phyloP scores from a whole-genome alignment of 2,888 invertebrate species.

The Agrenia bidenticulata region DNA sequence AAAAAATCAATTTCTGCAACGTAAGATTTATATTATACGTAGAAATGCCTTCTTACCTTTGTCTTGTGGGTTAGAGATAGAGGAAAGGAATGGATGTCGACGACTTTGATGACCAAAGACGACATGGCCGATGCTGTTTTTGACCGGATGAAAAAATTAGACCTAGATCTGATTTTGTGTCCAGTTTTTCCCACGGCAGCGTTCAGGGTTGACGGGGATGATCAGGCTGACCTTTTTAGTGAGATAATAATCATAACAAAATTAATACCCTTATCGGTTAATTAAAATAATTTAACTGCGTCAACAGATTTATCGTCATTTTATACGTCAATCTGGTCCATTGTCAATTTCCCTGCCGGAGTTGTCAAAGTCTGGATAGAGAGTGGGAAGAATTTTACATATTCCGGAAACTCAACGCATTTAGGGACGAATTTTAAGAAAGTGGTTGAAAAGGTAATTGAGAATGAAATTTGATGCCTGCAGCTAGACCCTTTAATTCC shows the following conservation, averaged over 20 bases:
- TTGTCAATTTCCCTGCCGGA: slow-evolving; percentile 40
- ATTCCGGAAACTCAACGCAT: background rate
- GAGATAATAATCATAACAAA: too few species aligned
- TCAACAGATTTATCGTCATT: too few species aligned
- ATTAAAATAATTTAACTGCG: too few species aligned
- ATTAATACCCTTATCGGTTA: too few species aligned
- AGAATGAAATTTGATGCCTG: background rate
- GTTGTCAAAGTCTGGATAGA: slow-evolving; percentile 33
- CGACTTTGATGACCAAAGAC: slow-evolving; percentile 22
- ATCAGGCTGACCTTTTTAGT: too few species aligned
- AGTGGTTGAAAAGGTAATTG: background rate
- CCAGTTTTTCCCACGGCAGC: slow-evolving; percentile 41
- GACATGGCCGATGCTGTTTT: slow-evolving; percentile 35
- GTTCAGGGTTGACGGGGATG: too few species aligned
- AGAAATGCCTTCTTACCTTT: too few species aligned
- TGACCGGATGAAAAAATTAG: slow-evolving; percentile 29
- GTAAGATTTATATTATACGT: too few species aligned
- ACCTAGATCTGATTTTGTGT: slow-evolving; percentile 40
- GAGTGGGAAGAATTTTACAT: slow-evolving; percentile 20
- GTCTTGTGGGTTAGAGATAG: too few species aligned
- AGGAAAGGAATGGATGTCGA: too few species aligned
- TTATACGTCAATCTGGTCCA: slow-evolving; percentile 39
- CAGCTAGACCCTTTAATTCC: too few species aligned
- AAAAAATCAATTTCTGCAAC: too few species aligned
- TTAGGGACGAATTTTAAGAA: background rate